Base-by-base conservation (phyloP, 37 sponge, comb jelly and placozoan species). In the Amphimedon queenslandica region DNA sequence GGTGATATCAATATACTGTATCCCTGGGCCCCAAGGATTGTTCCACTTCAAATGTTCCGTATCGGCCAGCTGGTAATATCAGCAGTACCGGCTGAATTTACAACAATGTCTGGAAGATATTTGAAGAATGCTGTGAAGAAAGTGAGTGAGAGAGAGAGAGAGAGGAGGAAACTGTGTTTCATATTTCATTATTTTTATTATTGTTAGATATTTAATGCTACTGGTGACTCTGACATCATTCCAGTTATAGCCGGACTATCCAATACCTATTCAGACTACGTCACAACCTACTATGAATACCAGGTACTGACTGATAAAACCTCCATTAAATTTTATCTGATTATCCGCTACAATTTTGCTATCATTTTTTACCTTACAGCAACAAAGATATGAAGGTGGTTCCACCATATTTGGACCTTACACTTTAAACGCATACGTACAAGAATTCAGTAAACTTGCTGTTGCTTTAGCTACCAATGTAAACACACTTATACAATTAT, bases 201-300 rank as follows among this genome's bases (percentile, higher is more conserved):
- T n/a, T n/a, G n/a, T n/a, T n/a, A 66, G 68, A 37, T 20, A 35
- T 61, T 24, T 33, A 71, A 1, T 73, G 72, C 8, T 47, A 47
- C 8, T 47, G 53, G 53, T 18, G 8, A 18, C 13, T 18, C 53
- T 0, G 84, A 88, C 38, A 57, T 75, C 2, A 42, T 56, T 16
- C 76, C 83, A 30, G 96, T 96, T 35, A 89, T 96, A 42, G 96
- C 96, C 33, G 96, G 96, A 27, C 90, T 96, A 6, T 85, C 96
- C 55, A 93, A 93, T 74, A 89, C 94, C 5, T 96, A 96, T 68
- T 70, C 90, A 23, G 84, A 86, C 76, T 96, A 96, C 64, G 86
- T 92, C 56, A 74, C 93, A 36, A 96, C 96, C 2, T 93, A 42
- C 65, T 90, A 96, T 66, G 96, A 96, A 57, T 96, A 93, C 40